A percentile compares a stretch with the other conserved stretches of the same genome.
Evolutionary conservation across 2,888 invertebrate species (phyloP).

Genomic region (Pollenia labialis): DNA sequence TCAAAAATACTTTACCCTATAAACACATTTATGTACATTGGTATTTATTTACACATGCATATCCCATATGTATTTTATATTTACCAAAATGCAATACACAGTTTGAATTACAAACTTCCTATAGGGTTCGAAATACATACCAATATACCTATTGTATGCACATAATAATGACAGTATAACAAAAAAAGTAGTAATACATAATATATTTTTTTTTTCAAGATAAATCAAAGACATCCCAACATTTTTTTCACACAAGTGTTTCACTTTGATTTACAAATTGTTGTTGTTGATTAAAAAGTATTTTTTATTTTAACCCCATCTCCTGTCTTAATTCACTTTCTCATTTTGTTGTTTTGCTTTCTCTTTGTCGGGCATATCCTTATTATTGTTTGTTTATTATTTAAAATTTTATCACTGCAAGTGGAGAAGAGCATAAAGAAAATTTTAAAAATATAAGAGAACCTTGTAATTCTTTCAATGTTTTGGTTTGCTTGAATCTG

Average conservation of each 20-base stretch:
- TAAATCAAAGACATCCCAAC: conserved; percentile 17
- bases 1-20: too few species aligned
- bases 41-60: too few species aligned
- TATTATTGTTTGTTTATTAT: conserved; percentile 19
- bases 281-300: conserved; percentile 14
- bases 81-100: too few species aligned
- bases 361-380: neutral
- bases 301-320: conserved; percentile 1
- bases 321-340: neutral
- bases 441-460: conserved; percentile 19
- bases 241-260: neutral
- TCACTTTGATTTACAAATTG: neutral
- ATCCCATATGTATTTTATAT: too few species aligned
- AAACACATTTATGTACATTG: too few species aligned
- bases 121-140: too few species aligned
- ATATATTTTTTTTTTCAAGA: neutral
- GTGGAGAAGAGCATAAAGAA: neutral
- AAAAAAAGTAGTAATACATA: neutral
- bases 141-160: neutral
- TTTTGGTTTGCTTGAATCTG: conserved; percentile 6
- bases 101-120: too few species aligned
- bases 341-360: neutral
- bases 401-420: conserved; percentile 16
- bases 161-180: neutral
- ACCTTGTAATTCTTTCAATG: too few species aligned